Evolutionary conservation across 2,113 vertebrate genomes (phyloP).

Genomic region (Bos taurus): DNA sequence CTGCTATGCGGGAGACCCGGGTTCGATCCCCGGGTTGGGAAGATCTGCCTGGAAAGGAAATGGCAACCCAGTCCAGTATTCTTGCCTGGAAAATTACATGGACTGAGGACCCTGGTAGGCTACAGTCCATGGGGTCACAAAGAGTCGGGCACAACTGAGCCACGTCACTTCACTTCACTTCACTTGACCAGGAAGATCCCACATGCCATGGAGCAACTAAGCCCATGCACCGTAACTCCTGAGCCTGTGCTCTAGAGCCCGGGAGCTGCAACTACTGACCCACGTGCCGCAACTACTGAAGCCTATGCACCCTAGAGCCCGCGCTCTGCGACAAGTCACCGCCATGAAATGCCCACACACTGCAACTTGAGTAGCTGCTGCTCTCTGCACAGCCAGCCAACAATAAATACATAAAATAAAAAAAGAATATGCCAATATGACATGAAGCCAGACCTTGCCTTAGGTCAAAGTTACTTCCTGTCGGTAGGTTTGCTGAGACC

Average conservation of each 20-base stretch:
- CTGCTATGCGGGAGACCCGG: no score
- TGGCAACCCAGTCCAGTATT: no score
- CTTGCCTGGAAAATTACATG: no score
- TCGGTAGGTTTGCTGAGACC: neutral
- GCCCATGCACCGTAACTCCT: neutral
- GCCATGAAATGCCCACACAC: neutral
- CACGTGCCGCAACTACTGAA: neutral
- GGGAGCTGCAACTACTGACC: accelerated
- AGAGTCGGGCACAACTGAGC: accelerated
- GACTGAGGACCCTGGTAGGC: neutral
- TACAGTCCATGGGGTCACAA: neutral
- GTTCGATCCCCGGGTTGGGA: no score
- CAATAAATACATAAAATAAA: neutral
- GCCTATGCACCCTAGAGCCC: accelerated
- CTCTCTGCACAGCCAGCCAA: neutral
- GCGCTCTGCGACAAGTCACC: accelerated
- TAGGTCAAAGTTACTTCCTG: neutral
- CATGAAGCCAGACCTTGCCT: neutral
- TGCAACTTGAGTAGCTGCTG: neutral
- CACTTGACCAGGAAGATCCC: neutral
- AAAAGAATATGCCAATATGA: neutral
- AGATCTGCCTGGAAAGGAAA: no score
- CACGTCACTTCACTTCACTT: neutral
- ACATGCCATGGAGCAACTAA: neutral
- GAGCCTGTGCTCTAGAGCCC: neutral